Conservation (phyloP, 2,888 invertebrate species). For the Dendrolimus pini region DNA sequence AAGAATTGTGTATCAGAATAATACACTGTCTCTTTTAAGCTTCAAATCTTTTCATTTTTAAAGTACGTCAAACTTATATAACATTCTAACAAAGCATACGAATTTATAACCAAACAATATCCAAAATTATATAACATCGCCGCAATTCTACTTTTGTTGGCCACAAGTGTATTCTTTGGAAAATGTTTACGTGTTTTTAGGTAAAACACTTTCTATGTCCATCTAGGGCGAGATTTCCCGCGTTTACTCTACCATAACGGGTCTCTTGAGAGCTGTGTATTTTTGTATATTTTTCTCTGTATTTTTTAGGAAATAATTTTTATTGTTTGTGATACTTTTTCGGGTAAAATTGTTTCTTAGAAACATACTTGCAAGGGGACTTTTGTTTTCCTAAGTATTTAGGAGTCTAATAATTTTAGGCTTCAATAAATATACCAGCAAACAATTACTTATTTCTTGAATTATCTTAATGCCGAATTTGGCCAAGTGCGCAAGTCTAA, state of each 20-base stretch:
- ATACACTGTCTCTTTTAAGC: no score
- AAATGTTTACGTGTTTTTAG: slow-evolving; percentile 42
- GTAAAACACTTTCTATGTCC: slow-evolving; percentile 48
- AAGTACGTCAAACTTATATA: no score
- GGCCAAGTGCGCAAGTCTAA: no score
- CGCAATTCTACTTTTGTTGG: slow-evolving; percentile 13
- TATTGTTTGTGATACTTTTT: slow-evolving; percentile 20
- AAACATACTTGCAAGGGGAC: no score
- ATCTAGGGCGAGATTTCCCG: slow-evolving; percentile 39
- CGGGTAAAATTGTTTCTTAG: slow-evolving; percentile 15
- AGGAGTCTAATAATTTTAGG: no score
- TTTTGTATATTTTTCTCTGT: slow-evolving; percentile 16
- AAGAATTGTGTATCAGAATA: no score
- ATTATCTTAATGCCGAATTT: no score
- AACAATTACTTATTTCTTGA: no score
- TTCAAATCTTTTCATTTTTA: no score
- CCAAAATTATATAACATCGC: slow-evolving; percentile 2
- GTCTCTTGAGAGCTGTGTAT: slow-evolving; percentile 24
- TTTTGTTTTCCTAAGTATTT: no score
- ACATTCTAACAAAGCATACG: background rate
- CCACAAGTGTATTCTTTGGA: slow-evolving; percentile 25
- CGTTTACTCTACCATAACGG: slow-evolving; percentile 29
- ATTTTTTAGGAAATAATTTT: slow-evolving; percentile 20
- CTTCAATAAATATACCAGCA: no score
- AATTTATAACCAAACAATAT: background rate